phyloP scores from a whole-genome alignment of 2,888 invertebrate genomes.

The Anorthoa munda region DNA sequence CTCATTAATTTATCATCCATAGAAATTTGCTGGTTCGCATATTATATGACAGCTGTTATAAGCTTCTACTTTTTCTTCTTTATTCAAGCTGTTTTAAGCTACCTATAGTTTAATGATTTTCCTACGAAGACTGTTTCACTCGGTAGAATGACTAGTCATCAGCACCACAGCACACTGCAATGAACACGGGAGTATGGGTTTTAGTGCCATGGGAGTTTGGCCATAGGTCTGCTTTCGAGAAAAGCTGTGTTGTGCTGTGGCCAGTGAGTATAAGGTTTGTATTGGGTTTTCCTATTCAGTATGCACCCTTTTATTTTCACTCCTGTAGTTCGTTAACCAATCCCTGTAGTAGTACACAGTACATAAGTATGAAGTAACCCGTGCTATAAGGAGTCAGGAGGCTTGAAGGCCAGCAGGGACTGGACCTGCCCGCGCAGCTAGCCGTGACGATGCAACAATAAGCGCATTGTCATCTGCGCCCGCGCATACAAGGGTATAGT shows the following conservation, averaged over 20 bases:
- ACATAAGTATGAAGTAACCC: background rate
- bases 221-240: background rate
- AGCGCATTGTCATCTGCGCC: slow-evolving; percentile 30
- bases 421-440: slow-evolving; percentile 17
- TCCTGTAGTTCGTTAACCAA: background rate
- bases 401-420: slow-evolving; percentile 55
- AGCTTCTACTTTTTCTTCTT: no score
- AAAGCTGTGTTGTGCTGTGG: background rate
- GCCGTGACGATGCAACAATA: slow-evolving; percentile 53
- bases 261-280: background rate
- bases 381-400: slow-evolving; percentile 39
- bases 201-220: no score
- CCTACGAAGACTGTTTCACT: background rate
- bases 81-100: background rate
- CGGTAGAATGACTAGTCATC: background rate
- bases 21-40: background rate
- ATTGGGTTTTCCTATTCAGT: no score
- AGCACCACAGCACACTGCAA: background rate
- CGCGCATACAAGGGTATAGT: slow-evolving; percentile 13
- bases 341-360: background rate
- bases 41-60: background rate
- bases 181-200: no score
- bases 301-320: background rate
- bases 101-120: background rate
- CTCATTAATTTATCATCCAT: background rate